Evolutionary conservation across 2,113 vertebrate species (phyloP).

Genomic region (Platysternon megacephalum): DNA sequence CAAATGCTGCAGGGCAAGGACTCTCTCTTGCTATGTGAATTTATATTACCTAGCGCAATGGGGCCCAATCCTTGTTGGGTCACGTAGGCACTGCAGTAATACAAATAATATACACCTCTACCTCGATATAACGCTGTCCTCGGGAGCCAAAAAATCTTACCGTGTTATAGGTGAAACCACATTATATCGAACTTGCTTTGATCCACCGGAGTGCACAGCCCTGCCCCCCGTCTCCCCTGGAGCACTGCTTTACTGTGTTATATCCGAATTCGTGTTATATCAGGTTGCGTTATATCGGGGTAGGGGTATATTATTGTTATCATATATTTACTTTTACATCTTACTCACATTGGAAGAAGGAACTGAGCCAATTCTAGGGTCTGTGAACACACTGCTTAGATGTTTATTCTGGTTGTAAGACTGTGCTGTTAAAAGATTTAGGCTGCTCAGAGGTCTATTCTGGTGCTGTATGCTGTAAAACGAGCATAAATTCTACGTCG

Average conservation of each 20-base stretch:
- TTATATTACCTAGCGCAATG: background rate
- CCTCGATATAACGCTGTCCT: no score
- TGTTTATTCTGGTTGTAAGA: background rate
- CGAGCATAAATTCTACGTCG: fast-evolving
- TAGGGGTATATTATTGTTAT: background rate
- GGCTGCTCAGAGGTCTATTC: background rate
- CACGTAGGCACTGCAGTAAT: background rate
- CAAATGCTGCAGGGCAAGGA: background rate
- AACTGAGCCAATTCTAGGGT: background rate
- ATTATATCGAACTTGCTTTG: no score
- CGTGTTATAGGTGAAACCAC: no score
- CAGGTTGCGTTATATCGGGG: no score
- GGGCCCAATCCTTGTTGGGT: background rate
- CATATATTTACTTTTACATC: background rate
- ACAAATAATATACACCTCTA: background rate
- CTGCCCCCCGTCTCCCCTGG: no score
- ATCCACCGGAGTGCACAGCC: no score
- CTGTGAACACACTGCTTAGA: background rate
- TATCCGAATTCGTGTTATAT: no score
- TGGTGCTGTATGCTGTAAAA: background rate
- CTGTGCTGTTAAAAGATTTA: background rate
- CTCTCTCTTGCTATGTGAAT: background rate
- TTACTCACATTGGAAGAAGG: background rate
- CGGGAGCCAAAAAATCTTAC: no score
- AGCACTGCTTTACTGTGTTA: no score